phyloP scores from a whole-genome alignment of 2,888 invertebrate species.

The Drosophila quinaria region DNA sequence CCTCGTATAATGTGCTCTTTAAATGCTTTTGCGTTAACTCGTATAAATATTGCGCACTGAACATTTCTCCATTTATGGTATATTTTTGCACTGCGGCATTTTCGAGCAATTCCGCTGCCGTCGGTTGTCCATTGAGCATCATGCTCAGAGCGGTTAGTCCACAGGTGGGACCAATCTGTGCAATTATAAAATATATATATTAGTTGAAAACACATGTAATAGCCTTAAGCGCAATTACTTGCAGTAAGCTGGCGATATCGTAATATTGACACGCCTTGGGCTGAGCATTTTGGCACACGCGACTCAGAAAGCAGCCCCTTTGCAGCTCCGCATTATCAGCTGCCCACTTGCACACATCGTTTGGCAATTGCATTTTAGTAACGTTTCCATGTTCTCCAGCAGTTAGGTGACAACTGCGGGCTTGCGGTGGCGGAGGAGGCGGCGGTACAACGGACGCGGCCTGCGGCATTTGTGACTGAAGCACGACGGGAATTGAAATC shows the following conservation, averaged over 20 bases:
- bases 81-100: slow-evolving; percentile 89
- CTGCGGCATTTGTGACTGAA: slow-evolving; percentile 35
- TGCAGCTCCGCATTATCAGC: slow-evolving; percentile 87
- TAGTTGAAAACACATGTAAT: not conserved
- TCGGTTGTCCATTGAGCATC: slow-evolving; percentile 87
- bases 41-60: slow-evolving; percentile 91
- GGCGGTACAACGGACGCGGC: slow-evolving; percentile 14
- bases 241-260: slow-evolving; percentile 79
- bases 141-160: slow-evolving; percentile 95
- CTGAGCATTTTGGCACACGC: slow-evolving; percentile 86
- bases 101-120: slow-evolving; percentile 88
- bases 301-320: slow-evolving; percentile 87
- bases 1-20: slow-evolving; percentile 80
- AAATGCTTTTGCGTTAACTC: slow-evolving; percentile 83
- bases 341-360: slow-evolving; percentile 87
- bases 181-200: not conserved
- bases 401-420: not conserved
- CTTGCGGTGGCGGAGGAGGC: not conserved
- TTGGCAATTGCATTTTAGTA: slow-evolving; percentile 3
- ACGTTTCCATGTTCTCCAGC: not conserved
- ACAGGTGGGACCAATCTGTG: slow-evolving; percentile 90
- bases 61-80: slow-evolving; percentile 95
- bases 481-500: not conserved
- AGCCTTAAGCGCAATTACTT: slow-evolving; percentile 51
- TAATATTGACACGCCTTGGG: slow-evolving; percentile 87